A percentile compares a stretch with the other conserved stretches of the same genome.
Conservation (phyloP, 2,888 invertebrate genomes). For the Zhengitettix transpicula region DNA sequence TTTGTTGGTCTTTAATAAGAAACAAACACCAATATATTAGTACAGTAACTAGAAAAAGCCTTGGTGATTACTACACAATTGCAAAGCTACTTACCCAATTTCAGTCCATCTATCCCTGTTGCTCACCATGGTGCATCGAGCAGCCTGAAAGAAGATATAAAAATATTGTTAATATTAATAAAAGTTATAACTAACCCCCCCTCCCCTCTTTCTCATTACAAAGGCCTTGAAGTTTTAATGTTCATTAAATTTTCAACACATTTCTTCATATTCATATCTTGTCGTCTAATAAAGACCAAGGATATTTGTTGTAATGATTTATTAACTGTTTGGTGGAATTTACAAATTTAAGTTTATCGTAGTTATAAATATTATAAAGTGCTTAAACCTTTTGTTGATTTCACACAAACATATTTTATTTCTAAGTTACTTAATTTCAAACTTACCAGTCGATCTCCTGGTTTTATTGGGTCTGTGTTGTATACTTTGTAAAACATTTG, state of each 20-base stretch:
- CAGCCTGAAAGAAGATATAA: slow-evolving; percentile 38
- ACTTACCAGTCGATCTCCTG: slow-evolving; percentile 50
- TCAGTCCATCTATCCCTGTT: slow-evolving; percentile 40
- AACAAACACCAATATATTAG: neutral
- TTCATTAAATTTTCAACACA: neutral
- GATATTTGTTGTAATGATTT: too few species aligned
- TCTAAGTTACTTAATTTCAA: neutral
- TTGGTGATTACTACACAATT: neutral
- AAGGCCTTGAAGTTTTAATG: neutral
- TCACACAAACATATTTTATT: neutral
- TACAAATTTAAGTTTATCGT: too few species aligned
- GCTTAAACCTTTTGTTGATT: neutral
- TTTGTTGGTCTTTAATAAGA: slow-evolving; percentile 49
- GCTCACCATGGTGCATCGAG: slow-evolving; percentile 84
- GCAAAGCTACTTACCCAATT: slow-evolving; percentile 46
- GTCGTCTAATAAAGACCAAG: too few species aligned
- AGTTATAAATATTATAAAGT: neutral
- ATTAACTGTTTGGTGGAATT: too few species aligned
- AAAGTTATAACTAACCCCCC: too few species aligned
- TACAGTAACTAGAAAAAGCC: neutral
- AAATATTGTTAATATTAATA: neutral
- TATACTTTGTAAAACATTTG: slow-evolving; percentile 87
- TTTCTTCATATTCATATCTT: neutral
- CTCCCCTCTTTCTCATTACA: too few species aligned
- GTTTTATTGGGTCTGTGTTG: slow-evolving; percentile 39